Evolutionary conservation across 1,140 invertebrate species (phyloP).

Genomic region (Anoplophora glabripennis): DNA sequence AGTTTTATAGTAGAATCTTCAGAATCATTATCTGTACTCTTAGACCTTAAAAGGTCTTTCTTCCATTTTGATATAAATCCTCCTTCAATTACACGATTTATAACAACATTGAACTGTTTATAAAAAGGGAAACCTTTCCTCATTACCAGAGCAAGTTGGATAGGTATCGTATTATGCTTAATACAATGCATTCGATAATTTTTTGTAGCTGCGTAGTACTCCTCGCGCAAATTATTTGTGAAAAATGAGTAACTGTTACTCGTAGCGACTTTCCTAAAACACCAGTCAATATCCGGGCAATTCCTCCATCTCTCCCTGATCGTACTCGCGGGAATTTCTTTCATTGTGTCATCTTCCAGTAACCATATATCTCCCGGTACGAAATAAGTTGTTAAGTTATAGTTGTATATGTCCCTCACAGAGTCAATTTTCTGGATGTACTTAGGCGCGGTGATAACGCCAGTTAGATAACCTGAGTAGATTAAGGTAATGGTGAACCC

Average conservation of each 20-base stretch:
- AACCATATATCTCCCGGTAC: background rate
- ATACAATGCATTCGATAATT: background rate
- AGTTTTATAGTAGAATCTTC: too few relatives aligned
- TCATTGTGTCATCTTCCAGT: background rate
- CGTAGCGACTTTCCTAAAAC: background rate
- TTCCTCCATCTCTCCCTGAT: conserved; percentile 3
- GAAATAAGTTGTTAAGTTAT: conserved; percentile 10
- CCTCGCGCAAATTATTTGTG: background rate
- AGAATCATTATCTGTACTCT: background rate
- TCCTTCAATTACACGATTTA: background rate
- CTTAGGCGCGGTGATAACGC: background rate
- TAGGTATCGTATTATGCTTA: background rate
- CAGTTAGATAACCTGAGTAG: conserved; percentile 6
- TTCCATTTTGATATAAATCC: conserved; percentile 14
- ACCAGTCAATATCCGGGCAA: background rate
- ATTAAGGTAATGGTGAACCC: background rate
- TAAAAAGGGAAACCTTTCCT: too few relatives aligned
- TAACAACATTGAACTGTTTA: too few relatives aligned
- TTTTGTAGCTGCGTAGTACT: background rate
- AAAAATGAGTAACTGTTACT: background rate
- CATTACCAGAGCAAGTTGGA: background rate
- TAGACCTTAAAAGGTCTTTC: conserved; percentile 1
- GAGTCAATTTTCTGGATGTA: conserved; percentile 1
- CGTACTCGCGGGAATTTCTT: background rate
- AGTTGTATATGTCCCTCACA: conserved; percentile 8